Percentiles rank a stretch among this genome's conserved stretches.
Conservation (phyloP, 2,797 vertebrate species). For the Valencia hispanica region DNA sequence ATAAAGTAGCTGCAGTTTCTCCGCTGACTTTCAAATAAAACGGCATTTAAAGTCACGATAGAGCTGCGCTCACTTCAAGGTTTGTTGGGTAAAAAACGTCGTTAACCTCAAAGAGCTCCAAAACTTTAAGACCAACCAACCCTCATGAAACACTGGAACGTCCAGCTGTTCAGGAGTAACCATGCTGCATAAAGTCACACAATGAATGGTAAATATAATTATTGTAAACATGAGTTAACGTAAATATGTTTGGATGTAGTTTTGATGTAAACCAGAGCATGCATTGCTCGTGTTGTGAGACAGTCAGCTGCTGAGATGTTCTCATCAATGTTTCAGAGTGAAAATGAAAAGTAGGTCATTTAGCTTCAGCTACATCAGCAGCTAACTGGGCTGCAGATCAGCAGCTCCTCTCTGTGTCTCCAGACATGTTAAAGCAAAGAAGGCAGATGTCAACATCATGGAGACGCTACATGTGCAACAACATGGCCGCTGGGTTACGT, state of each 20-base stretch:
- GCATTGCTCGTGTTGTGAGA: not conserved
- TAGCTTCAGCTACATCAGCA: not conserved
- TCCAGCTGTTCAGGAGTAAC: too few species aligned
- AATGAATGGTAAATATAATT: too few species aligned
- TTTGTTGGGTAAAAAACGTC: too few species aligned
- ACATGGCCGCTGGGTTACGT: not conserved
- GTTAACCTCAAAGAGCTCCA: too few species aligned
- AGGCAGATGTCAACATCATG: not conserved
- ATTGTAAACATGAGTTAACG: not conserved
- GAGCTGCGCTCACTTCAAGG: too few species aligned
- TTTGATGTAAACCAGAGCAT: not conserved
- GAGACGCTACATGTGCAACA: not conserved
- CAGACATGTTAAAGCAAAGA: not conserved
- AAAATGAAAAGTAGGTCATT: constrained; percentile 11
- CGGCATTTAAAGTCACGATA: too few species aligned
- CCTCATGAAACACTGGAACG: too few species aligned
- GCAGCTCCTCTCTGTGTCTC: not conserved
- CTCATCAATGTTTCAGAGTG: constrained; percentile 1
- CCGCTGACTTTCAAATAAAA: too few species aligned
- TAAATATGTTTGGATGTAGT: not conserved
- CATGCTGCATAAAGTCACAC: too few species aligned
- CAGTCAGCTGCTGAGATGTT: not conserved
- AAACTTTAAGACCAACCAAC: too few species aligned
- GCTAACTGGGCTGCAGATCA: not conserved
- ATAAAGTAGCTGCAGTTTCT: too few species aligned